phyloP scores from a whole-genome alignment of 92 coral and sea anemone genomes.

The Nematostella vectensis region DNA sequence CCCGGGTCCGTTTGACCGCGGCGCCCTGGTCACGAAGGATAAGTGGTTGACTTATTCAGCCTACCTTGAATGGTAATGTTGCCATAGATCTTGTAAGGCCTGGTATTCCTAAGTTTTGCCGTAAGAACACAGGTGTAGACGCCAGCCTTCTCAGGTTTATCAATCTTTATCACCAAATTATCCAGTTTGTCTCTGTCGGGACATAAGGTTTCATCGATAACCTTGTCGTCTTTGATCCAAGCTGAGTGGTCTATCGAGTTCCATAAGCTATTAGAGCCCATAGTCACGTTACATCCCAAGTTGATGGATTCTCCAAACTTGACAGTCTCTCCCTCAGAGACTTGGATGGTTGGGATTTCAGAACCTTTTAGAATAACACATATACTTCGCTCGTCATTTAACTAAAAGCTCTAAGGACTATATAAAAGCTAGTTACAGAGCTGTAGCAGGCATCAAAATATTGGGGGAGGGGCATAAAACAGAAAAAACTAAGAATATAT shows the following conservation, averaged over 20 bases:
- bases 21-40: no score
- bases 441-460: no score
- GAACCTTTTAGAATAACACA: slow-evolving; percentile 1
- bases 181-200: slow-evolving; percentile 18
- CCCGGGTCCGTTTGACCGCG: no score
- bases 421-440: no score
- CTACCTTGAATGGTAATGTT: slow-evolving; percentile 25
- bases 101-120: slow-evolving; percentile 7
- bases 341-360: slow-evolving; percentile 34
- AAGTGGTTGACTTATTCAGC: no score
- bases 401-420: no score
- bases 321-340: slow-evolving; percentile 22
- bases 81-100: slow-evolving; percentile 22
- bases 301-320: slow-evolving; percentile 21
- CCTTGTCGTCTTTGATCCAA: neutral
- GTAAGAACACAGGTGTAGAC: slow-evolving; percentile 21
- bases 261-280: neutral
- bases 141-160: slow-evolving; percentile 15
- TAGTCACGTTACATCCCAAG: slow-evolving; percentile 32
- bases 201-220: slow-evolving; percentile 10
- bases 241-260: neutral
- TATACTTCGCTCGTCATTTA: no score
- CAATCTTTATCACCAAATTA: slow-evolving; percentile 2
- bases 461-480: no score
- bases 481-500: no score